phyloP scores from a whole-genome alignment of 2,888 invertebrate species.

The Drosophila anomelani region DNA sequence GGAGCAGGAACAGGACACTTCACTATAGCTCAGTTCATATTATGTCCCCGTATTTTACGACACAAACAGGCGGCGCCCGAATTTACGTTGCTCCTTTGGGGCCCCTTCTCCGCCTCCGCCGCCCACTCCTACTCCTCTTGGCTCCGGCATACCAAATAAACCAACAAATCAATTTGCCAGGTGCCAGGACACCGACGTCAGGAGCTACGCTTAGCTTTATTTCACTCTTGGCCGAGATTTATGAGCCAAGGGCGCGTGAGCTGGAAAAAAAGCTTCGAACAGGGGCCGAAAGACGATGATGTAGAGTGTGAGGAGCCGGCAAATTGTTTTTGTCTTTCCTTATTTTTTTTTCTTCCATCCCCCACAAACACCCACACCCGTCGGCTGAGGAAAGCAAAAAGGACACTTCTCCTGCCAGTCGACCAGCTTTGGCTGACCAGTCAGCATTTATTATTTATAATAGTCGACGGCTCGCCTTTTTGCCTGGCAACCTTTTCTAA shows the following conservation, averaged over 20 bases:
- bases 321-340: slow-evolving; percentile 73
- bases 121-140: slow-evolving; percentile 15
- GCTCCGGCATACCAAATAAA: slow-evolving; percentile 65
- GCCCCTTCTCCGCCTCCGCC: background rate
- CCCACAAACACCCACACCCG: slow-evolving; percentile 1
- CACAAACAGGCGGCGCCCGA: slow-evolving; percentile 71
- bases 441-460: slow-evolving; percentile 81
- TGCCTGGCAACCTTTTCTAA: slow-evolving; percentile 76
- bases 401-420: slow-evolving; percentile 25
- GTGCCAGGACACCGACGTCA: slow-evolving; percentile 59
- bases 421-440: slow-evolving; percentile 65
- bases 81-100: slow-evolving; percentile 53
- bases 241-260: slow-evolving; percentile 78
- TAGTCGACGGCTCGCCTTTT: slow-evolving; percentile 71
- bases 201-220: slow-evolving; percentile 75
- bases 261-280: slow-evolving; percentile 60
- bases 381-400: slow-evolving; percentile 19
- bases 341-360: slow-evolving; percentile 12
- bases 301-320: slow-evolving; percentile 39
- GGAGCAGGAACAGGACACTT: slow-evolving; percentile 58
- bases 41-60: slow-evolving; percentile 75
- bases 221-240: slow-evolving; percentile 79
- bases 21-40: slow-evolving; percentile 50
- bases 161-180: slow-evolving; percentile 80
- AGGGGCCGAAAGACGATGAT: slow-evolving; percentile 18